Evolutionary conservation across 1,140 invertebrate genomes (phyloP).

Genomic region (Uloborus diversus): DNA sequence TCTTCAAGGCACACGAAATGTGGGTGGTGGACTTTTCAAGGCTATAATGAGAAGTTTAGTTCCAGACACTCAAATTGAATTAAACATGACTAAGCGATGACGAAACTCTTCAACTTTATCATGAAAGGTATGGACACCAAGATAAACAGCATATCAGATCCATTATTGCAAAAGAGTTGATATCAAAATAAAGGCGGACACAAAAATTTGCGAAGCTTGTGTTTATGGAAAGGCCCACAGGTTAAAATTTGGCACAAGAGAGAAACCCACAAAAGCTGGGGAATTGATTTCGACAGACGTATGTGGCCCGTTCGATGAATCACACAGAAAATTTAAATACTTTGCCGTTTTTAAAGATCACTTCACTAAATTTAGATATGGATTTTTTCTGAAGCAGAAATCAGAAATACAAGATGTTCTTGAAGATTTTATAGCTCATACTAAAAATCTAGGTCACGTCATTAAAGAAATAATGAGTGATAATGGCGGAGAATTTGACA

Average conservation of each 20-base stretch:
- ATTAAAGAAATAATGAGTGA: too few relatives aligned
- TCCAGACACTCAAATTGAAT: not conserved
- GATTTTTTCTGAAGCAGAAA: too few relatives aligned
- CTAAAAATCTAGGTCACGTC: not conserved
- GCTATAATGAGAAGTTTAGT: not conserved
- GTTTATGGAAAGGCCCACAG: constrained; percentile 17
- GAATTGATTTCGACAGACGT: constrained; percentile 27
- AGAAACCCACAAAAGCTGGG: constrained; percentile 1
- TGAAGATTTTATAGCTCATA: not conserved
- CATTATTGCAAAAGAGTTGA: not conserved
- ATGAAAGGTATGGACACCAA: not conserved
- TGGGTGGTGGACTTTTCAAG: not conserved
- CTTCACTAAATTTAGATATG: too few relatives aligned
- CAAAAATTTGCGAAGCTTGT: constrained; percentile 9
- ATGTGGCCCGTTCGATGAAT: too few relatives aligned
- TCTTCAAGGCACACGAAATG: not conserved
- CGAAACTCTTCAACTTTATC: not conserved
- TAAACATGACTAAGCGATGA: not conserved
- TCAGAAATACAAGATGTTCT: not conserved
- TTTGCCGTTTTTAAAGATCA: too few relatives aligned
- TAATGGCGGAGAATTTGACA: too few relatives aligned
- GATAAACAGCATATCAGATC: not conserved
- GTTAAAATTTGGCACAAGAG: constrained; percentile 4
- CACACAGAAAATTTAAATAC: too few relatives aligned
- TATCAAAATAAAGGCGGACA: not conserved